phyloP scores from a whole-genome alignment of 2,888 invertebrate genomes.

The Cephonodes hylas region DNA sequence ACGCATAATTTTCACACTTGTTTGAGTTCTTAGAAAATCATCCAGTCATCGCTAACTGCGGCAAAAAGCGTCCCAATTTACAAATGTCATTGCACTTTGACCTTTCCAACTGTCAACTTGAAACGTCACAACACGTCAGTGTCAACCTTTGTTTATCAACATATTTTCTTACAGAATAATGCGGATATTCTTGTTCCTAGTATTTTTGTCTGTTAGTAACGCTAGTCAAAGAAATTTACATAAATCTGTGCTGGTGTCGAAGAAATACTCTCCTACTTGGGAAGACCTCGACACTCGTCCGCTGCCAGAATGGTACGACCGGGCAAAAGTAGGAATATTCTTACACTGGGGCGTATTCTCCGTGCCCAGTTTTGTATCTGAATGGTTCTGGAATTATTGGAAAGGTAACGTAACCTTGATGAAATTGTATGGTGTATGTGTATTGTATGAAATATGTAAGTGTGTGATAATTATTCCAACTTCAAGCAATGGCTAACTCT shows the following conservation, averaged over 20 bases:
- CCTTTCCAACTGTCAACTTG: background rate
- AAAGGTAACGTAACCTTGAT: conserved; percentile 74
- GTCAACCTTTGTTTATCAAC: no score
- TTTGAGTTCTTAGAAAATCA: no score
- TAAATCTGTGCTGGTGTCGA: conserved; percentile 12
- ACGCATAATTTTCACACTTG: no score
- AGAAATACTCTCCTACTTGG: conserved; percentile 87
- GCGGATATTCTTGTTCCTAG: conserved; percentile 24
- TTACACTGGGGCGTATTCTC: conserved; percentile 97
- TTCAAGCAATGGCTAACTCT: background rate
- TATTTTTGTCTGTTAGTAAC: conserved; percentile 17
- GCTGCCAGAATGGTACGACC: conserved; percentile 93
- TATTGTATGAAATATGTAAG: background rate
- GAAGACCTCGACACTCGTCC: conserved; percentile 90
- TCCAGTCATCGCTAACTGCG: no score
- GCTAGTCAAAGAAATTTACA: conserved; percentile 16
- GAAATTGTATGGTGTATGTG: no score
- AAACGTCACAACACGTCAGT: no score
- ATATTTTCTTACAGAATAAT: conserved; percentile 29
- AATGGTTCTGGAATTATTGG: conserved; percentile 97
- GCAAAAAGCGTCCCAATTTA: background rate
- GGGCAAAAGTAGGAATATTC: conserved; percentile 95
- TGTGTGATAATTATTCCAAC: background rate
- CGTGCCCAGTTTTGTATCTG: conserved; percentile 92
- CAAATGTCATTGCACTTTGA: background rate